These are phyloP conservation scores for Anguilla obscura DNA, from an alignment of 2,797 vertebrate genomes.

Conservation along the genomic window DNA sequence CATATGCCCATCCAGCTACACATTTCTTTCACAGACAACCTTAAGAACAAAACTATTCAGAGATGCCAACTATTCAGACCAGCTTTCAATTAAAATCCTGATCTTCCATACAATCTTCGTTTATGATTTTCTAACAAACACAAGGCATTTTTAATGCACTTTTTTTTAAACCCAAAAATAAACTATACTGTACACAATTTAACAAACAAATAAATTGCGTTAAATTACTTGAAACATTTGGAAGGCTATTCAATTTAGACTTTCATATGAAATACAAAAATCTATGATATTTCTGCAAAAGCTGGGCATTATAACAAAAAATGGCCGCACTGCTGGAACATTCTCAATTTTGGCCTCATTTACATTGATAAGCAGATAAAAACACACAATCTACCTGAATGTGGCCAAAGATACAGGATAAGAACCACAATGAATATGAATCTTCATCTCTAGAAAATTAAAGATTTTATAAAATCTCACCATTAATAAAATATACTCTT, in stretches of 20 bases:
- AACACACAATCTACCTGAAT: constrained; percentile 54
- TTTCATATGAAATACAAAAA: background rate
- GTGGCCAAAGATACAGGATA: constrained; percentile 47
- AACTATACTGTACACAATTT: background rate
- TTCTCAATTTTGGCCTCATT: constrained; percentile 36
- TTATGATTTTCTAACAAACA: constrained; percentile 31
- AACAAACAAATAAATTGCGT: constrained; percentile 9
- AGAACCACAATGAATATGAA: constrained; percentile 41
- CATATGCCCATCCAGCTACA: background rate
- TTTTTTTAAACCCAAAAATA: background rate
- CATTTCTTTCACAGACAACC: background rate
- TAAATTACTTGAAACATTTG: constrained; percentile 33
- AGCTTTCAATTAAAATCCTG: background rate
- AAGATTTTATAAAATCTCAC: constrained; percentile 68
- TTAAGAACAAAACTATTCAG: background rate
- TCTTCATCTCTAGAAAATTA: constrained; percentile 68
- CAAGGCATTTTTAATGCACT: constrained; percentile 22
- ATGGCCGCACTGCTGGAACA: constrained; percentile 33
- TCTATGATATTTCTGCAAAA: constrained; percentile 20
- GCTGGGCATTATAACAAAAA: background rate
- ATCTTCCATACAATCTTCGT: background rate
- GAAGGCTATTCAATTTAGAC: constrained; percentile 33
- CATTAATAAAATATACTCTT: constrained; percentile 45
- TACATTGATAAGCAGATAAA: constrained; percentile 49
- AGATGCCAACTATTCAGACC: background rate